A percentile compares a stretch with the other conserved stretches of the same genome.
Evolutionary conservation across 2,888 invertebrate species (phyloP).

Genomic region (Lagria hirta): DNA sequence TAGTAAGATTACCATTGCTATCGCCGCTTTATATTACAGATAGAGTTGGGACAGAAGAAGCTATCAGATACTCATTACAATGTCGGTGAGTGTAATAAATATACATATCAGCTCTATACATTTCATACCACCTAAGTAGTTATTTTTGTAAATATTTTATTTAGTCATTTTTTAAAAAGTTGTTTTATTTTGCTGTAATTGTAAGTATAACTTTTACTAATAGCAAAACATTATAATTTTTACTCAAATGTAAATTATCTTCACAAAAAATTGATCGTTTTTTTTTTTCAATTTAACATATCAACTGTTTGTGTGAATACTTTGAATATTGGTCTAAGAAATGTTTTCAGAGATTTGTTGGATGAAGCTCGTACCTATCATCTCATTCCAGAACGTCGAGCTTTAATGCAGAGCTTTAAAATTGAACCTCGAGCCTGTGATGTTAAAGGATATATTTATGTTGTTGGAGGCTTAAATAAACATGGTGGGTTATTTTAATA

Average conservation of each 20-base stretch:
- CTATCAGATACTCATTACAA: slow-evolving; percentile 74
- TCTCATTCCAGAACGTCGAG: slow-evolving; percentile 79
- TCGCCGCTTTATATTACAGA: slow-evolving; percentile 82
- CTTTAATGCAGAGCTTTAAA: slow-evolving; percentile 74
- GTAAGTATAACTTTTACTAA: too few species aligned
- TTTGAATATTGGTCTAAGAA: too few species aligned
- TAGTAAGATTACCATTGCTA: slow-evolving; percentile 77
- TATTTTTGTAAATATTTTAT: too few species aligned
- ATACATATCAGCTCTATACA: too few species aligned
- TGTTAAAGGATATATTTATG: slow-evolving; percentile 79
- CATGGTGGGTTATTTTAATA: slow-evolving; percentile 65
- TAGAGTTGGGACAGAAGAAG: slow-evolving; percentile 74
- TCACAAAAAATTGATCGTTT: too few species aligned
- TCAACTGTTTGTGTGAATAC: too few species aligned
- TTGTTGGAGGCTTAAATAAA: slow-evolving; percentile 82
- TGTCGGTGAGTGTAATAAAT: slow-evolving; percentile 61
- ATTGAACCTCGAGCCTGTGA: slow-evolving; percentile 75
- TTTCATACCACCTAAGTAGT: too few species aligned
- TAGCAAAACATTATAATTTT: too few species aligned
- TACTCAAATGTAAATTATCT: too few species aligned
- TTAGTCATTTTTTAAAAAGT: too few species aligned
- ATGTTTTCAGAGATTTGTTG: slow-evolving; percentile 69
- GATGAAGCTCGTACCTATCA: slow-evolving; percentile 89
- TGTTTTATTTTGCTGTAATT: too few species aligned
- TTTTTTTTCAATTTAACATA: too few species aligned